Percentiles rank a stretch among this genome's conserved stretches.
Evolutionary conservation across 2,888 invertebrate species (phyloP).

Genomic region (Eudasyphora cyanicolor): DNA sequence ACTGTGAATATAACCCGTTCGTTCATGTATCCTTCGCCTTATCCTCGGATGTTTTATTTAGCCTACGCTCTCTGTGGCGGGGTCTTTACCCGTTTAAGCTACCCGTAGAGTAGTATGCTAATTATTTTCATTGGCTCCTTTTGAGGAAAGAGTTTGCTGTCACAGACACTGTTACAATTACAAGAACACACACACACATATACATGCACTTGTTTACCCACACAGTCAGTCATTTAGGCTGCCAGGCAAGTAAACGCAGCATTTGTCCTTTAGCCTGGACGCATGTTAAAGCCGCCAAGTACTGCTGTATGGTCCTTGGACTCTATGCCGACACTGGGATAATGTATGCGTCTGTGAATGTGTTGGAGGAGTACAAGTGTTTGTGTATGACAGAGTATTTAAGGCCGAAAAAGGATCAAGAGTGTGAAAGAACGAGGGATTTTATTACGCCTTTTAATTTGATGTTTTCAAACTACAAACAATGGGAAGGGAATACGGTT

Average conservation of each 20-base stretch:
- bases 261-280: background rate
- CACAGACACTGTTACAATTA: background rate
- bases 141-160: conserved; percentile 16
- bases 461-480: no score
- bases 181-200: background rate
- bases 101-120: conserved; percentile 21
- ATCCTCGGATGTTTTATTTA: no score
- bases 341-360: background rate
- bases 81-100: background rate
- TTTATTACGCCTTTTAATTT: conserved; percentile 44
- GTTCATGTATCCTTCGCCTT: background rate
- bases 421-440: conserved; percentile 15
- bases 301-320: no score
- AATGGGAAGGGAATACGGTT: no score
- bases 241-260: no score
- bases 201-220: no score
- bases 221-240: no score
- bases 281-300: background rate
- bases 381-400: background rate
- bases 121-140: conserved; percentile 37
- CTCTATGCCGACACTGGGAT: background rate
- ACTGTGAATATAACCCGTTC: conserved; percentile 3
- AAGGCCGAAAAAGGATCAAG: conserved; percentile 4
- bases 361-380: background rate
- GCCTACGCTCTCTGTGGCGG: background rate